Percentiles rank a stretch among this genome's conserved stretches.
Evolutionary conservation across 2,888 invertebrate genomes (phyloP).

Genomic region (Cantharis flavilabris): DNA sequence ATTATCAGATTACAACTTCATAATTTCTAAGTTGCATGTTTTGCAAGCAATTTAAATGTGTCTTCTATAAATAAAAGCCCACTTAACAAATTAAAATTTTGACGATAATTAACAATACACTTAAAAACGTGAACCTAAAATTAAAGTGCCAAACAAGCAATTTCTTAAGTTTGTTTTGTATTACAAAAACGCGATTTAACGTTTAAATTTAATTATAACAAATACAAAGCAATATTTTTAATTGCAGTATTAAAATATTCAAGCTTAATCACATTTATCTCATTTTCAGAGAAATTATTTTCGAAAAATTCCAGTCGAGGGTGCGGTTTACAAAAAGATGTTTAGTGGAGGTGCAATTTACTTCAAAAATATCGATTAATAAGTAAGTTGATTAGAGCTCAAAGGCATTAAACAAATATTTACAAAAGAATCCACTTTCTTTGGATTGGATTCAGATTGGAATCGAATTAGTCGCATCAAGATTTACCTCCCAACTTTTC

Average conservation of each 20-base stretch:
- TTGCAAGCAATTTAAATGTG: neutral
- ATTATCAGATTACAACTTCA: neutral
- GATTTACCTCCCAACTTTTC: neutral
- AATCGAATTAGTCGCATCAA: neutral
- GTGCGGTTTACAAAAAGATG: neutral
- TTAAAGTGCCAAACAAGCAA: neutral
- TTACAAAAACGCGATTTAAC: neutral
- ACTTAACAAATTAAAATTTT: neutral
- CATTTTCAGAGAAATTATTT: neutral
- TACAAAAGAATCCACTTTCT: neutral
- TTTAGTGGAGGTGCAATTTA: neutral
- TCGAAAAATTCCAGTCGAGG: neutral
- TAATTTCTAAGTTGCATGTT: neutral
- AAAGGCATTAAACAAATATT: neutral
- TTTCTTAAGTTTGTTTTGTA: neutral
- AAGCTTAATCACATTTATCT: neutral
- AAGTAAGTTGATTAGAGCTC: neutral
- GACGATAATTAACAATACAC: neutral
- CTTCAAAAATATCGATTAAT: neutral
- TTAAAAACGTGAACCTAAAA: neutral
- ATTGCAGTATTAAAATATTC: neutral
- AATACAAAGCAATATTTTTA: neutral
- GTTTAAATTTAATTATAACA: neutral
- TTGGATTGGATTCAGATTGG: neutral
- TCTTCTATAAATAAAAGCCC: neutral